Base-by-base conservation (phyloP, 1,140 invertebrate genomes). In the Euwallacea similis region DNA sequence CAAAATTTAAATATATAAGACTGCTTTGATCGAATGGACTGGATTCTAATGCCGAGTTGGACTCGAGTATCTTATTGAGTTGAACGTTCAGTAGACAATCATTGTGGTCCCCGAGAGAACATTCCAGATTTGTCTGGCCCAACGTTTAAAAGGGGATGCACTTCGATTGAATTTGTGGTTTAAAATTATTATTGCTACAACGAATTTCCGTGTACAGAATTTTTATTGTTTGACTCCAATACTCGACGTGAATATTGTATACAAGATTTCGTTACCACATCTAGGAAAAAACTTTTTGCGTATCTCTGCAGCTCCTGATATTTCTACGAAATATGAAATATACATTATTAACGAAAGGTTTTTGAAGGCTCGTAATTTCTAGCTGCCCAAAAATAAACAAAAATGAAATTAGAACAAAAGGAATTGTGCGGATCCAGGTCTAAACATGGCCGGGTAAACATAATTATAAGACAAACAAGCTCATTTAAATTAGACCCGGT, bases 1-100 rank as follows among this genome's bases (percentile, higher is more conserved):
- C 66, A 55, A 72, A 72, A 72, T 72, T 72, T 72, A 72, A 72
- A 72, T 72, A 72, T 67, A 72, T 72, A 72, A 72, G 64, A 66
- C 55, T 66, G 42, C 60, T 72, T 71, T 72, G 70, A 65, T 61
- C 43, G 70, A 47, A 47, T 56, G 70, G 33, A 55, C 50, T 7
- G 47, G 55, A 72, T 61, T 16, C 41, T 67, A 67, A 72, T 71
- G 69, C 59, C 42, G 55, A 53, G 67, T 63, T 53, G n/a, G 53
- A 33, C 43, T 71, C 62, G 47, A 71, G 69, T 71, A 59, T 66
- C 42, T 71, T 71, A 71, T 71, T 71, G 69, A 71, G 62, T 33
- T 33, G 21, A 33, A 33, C 21, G 21, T 33, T 33, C 21, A 33
- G 21, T 33, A 33, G 58, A 70, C 68, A 63, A 70, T 70, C 7